phyloP scores from a whole-genome alignment of 2,797 vertebrate genomes.

The Fundulus diaphanus region DNA sequence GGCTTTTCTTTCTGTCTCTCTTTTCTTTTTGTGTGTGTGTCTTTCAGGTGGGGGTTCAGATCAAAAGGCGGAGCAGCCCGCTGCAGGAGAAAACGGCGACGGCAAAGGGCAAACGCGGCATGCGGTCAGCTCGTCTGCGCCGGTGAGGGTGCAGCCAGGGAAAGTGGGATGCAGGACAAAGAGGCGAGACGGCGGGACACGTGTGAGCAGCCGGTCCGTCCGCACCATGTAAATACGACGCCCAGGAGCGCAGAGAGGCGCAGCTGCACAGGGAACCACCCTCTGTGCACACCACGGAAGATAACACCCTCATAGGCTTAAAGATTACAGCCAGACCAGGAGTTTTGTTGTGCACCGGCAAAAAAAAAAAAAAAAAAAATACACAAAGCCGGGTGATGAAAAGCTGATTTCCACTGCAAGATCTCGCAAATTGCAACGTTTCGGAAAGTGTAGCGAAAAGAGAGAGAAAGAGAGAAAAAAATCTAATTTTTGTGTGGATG shows the following conservation, averaged over 20 bases:
- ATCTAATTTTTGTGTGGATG: not conserved
- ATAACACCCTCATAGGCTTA: not conserved
- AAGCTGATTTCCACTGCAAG: not conserved
- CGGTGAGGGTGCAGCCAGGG: constrained; percentile 41
- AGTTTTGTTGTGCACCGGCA: not conserved
- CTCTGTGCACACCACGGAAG: constrained; percentile 7
- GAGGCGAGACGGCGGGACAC: constrained; percentile 54
- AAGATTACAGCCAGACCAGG: not conserved
- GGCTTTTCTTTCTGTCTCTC: constrained; percentile 2
- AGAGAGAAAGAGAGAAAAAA: not conserved
- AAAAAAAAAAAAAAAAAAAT: too few relatives aligned
- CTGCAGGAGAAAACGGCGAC: constrained; percentile 28
- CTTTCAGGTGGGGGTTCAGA: constrained; percentile 51
- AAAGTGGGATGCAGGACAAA: constrained; percentile 66
- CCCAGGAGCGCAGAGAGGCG: constrained; percentile 29
- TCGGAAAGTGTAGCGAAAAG: not conserved
- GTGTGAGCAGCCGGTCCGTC: constrained; percentile 54
- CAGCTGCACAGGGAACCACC: constrained; percentile 41
- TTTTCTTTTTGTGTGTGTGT: not conserved
- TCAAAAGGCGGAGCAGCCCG: constrained; percentile 22
- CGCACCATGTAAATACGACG: constrained; percentile 59
- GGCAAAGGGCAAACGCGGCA: constrained; percentile 29
- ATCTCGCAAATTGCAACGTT: not conserved
- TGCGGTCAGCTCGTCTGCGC: constrained; percentile 37
- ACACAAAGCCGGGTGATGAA: not conserved